Percentiles rank a stretch among this genome's conserved stretches.
Evolutionary conservation across 2,113 vertebrate genomes (phyloP).

Genomic region (Cynopterus brachyotis): DNA sequence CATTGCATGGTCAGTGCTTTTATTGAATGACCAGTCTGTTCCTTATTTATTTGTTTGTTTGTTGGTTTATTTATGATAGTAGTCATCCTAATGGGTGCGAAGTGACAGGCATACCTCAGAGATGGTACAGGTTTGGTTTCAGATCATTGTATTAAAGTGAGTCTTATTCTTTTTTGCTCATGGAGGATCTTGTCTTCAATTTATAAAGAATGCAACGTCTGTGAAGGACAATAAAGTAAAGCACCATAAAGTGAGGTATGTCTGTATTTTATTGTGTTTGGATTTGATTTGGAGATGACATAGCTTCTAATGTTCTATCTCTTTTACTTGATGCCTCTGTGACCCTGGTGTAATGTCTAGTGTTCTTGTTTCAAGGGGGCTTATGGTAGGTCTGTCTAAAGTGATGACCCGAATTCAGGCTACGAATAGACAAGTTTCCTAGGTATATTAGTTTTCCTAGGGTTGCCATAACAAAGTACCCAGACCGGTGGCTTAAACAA

Average conservation of each 20-base stretch:
- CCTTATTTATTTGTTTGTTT: background rate
- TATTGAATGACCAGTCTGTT: background rate
- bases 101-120: background rate
- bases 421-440: accelerated
- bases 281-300: background rate
- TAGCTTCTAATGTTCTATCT: background rate
- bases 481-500: background rate
- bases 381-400: background rate
- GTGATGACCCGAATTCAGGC: background rate
- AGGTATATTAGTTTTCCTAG: background rate
- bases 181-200: background rate
- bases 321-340: background rate
- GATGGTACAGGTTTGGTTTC: background rate
- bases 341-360: background rate
- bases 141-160: background rate
- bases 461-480: background rate
- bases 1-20: background rate
- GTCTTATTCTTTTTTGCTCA: background rate
- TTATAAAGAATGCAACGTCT: background rate
- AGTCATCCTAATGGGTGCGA: background rate
- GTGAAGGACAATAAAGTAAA: background rate
- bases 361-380: background rate
- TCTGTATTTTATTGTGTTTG: background rate
- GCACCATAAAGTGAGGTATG: background rate
- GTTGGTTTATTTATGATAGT: background rate